A percentile compares a stretch with the other conserved stretches of the same genome.
Conservation (phyloP, 2,797 vertebrate genomes). For the Pangasius macronema region DNA sequence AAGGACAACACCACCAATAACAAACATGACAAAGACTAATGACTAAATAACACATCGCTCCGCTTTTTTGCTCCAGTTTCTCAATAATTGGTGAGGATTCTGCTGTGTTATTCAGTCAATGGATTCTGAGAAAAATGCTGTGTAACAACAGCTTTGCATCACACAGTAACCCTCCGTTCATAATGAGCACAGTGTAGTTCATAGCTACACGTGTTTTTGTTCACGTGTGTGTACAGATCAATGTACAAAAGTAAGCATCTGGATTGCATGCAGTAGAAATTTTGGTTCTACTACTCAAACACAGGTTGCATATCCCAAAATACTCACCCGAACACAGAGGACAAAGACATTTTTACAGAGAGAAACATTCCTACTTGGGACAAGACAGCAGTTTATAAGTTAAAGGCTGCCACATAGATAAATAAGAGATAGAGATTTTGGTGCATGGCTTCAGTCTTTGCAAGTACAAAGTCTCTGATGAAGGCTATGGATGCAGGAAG, state of each 20-base stretch:
- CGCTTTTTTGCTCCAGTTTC: conserved; percentile 37
- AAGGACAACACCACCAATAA: conserved; percentile 59
- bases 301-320: conserved; percentile 29
- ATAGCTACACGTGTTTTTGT: conserved; percentile 36
- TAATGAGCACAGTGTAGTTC: conserved; percentile 36
- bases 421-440: conserved; percentile 27
- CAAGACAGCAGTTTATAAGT: conserved; percentile 47
- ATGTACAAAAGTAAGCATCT: conserved; percentile 27
- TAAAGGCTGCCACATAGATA: conserved; percentile 20
- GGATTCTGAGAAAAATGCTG: conserved; percentile 33
- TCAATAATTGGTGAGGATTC: conserved; percentile 48
- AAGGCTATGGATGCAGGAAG: conserved; percentile 33
- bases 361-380: conserved; percentile 30
- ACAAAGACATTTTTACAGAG: conserved; percentile 33
- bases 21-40: conserved; percentile 51
- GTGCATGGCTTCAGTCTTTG: conserved; percentile 39
- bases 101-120: conserved; percentile 45
- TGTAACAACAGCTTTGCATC: conserved; percentile 24
- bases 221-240: conserved; percentile 29
- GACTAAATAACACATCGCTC: conserved; percentile 55
- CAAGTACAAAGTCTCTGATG: conserved; percentile 32
- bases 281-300: conserved; percentile 27
- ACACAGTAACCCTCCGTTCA: conserved; percentile 27
- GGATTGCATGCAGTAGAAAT: conserved; percentile 44
- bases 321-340: conserved; percentile 20